Base-by-base conservation (phyloP, 2,888 invertebrate species). In the Syritta pipiens region DNA sequence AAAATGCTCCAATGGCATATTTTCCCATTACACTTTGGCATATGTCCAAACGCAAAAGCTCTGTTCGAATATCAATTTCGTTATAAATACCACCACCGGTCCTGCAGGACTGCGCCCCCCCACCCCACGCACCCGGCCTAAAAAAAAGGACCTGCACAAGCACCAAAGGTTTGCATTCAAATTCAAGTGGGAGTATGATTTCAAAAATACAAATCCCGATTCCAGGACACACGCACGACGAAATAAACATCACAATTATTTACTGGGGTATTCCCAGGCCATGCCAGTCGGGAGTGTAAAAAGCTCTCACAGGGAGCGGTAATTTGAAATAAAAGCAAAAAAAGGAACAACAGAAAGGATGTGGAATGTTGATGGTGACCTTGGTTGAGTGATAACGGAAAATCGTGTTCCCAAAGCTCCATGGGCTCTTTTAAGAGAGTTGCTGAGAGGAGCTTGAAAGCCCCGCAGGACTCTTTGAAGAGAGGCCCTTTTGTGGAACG, bases 381-480 rank as follows among this genome's bases (percentile, higher is more conserved):
- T 71, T 53, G 71, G 59, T 71, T n/a, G 63, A 76, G 60, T 72
- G 79, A 79, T 74, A 79, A 79, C 74, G 57, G 40, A 62, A 57
- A 46, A 53, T 4, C 32, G 63, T 71, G 57, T 51, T 14, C 32
- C 32, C n/a, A 46, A 24, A 17, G n/a, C 12, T 26, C 40, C 48
- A 32, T 4, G 1, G 32, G n/a, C 32, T 53, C 22, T 42, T 10
- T 5, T 19, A 22, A 30, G 32, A 28, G 51, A 26, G 2, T 4
- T 4, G 2, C 5, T n/a, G 42, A 42, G 24, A 12, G 28, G 19
- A 4, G 17, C 17, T 37, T 37, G 4, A 1, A 2, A 1, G 4
- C n/a, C 12, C 32, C 40, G 28, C 0, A 22, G 12, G 2, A 12
- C 44, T 17, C 19, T 19, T 51, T 4, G 12, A 5, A 32, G 55